Base-by-base conservation (phyloP, 1,140 invertebrate genomes). In the Zaprionus ornatus region DNA sequence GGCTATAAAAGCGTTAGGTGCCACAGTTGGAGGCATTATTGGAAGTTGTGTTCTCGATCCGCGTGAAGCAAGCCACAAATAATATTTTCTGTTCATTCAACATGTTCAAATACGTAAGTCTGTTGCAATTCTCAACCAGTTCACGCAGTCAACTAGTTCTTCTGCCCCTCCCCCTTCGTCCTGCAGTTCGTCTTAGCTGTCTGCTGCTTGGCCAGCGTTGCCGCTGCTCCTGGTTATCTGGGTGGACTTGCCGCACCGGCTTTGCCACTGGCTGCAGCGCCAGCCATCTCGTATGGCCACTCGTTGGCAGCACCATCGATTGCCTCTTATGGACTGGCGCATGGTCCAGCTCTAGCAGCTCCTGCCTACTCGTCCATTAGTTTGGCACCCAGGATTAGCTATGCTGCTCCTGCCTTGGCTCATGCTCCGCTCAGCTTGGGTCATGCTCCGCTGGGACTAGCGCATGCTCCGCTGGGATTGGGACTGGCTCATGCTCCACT, bases 91-190 rank as follows among this genome's bases (percentile, higher is more conserved):
- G 25, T 32, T 48, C 15, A 9, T 17, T 19, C 72, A 84, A 75
- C 65, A 91, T 91, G 88, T 91, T 91, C 69, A 91, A 91, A 87
- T 91, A 84, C 66, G 87, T 91, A 79, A 91, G 87, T 90, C n/a
- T 45, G 45, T 50, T 45, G 45, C 25, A 66, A 45, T 42, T n/a
- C 6, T 2, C 32, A 29, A 23, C 25, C 19, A 19, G 42, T 3
- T 17, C 0, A 45, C 35, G 35, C 35, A 42, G 12, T 48, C 13
- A 25, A 23, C 19, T 10, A 19, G 17, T 19, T 48, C 13, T 45
- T 15, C 13, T 35, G 17, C 37, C 25, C 21, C 4, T 57, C 6
- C n/a, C 9, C 40, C 12, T 52, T 23, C 35, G 54, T 1, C 42
- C 6, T 35, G 1, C 35, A 92, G 91, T 72, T 91, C 27, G 60